Percentiles rank a stretch among this genome's conserved stretches.
These are phyloP conservation scores for Ceyx margarethae DNA, from an alignment of 2,113 vertebrate species.

Conservation along the genomic window DNA sequence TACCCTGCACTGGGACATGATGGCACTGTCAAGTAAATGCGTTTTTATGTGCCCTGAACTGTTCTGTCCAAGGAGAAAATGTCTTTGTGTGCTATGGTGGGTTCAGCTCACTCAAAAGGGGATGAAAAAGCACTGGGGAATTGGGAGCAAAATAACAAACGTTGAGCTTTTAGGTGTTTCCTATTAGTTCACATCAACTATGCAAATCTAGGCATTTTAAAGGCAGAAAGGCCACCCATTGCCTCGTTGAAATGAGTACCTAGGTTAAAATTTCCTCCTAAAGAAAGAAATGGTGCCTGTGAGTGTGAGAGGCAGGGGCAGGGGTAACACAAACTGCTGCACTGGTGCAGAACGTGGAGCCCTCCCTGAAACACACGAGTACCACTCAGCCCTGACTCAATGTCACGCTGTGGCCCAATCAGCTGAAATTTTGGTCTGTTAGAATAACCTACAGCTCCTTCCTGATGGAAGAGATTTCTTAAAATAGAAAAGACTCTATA, in stretches of 20 bases:
- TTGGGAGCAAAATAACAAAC: neutral
- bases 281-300: neutral
- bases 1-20: rapidly evolving
- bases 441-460: neutral
- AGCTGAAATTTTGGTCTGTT: neutral
- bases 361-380: neutral
- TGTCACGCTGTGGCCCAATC: neutral
- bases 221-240: neutral
- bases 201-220: neutral
- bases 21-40: neutral
- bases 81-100: neutral
- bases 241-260: neutral
- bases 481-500: neutral
- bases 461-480: neutral
- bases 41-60: neutral
- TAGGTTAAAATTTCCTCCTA: neutral
- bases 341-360: neutral
- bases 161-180: neutral
- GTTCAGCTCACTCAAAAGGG: neutral
- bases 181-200: rapidly evolving
- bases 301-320: neutral
- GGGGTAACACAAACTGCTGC: neutral
- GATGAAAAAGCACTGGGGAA: neutral
- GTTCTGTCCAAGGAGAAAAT: neutral
- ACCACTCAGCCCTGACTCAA: neutral